Conservation (phyloP, 2,113 vertebrate genomes). For the Pangasianodon hypophthalmus region DNA sequence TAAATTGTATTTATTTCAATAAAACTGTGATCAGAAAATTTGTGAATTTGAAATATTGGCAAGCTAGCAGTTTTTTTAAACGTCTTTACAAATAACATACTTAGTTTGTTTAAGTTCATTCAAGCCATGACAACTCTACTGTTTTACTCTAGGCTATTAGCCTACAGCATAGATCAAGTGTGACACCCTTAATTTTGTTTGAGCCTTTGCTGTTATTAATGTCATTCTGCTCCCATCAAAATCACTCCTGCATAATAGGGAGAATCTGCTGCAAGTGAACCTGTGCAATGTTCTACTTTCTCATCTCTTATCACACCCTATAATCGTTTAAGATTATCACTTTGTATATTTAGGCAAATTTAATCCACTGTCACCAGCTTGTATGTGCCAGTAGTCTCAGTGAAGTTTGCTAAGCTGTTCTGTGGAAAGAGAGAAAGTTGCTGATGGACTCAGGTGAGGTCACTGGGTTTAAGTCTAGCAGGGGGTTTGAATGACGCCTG, state of each 20-base stretch:
- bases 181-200: neutral
- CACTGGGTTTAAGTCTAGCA: conserved; percentile 48
- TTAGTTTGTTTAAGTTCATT: neutral
- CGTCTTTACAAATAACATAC: neutral
- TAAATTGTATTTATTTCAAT: neutral
- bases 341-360: conserved; percentile 20
- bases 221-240: neutral
- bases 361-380: conserved; percentile 12
- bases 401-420: conserved; percentile 12
- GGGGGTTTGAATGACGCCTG: conserved; percentile 33
- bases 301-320: conserved; percentile 35
- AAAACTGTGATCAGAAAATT: neutral
- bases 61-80: neutral
- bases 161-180: neutral
- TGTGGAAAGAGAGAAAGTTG: conserved; percentile 6
- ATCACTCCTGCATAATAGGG: neutral
- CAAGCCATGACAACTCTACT: neutral
- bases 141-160: neutral
- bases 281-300: conserved; percentile 22
- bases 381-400: conserved; percentile 7
- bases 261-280: neutral
- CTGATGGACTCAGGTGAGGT: conserved; percentile 25
- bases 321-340: conserved; percentile 37
- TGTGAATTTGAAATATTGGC: neutral
- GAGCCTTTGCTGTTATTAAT: neutral